Evolutionary conservation across 2,113 vertebrate genomes (phyloP).

Genomic region (Phaetusa simplex): DNA sequence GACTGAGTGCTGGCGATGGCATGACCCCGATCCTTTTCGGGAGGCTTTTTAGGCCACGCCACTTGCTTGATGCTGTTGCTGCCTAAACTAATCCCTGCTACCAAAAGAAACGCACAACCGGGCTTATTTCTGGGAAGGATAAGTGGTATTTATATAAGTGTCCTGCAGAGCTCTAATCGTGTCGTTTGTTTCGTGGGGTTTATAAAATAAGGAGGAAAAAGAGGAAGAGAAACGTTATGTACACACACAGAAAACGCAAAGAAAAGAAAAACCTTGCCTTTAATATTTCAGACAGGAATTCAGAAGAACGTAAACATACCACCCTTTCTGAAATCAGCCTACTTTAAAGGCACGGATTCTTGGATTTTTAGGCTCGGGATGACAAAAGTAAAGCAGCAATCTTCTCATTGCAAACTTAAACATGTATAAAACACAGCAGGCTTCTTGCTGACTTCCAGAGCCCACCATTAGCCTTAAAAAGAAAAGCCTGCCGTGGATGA

Average conservation of each 20-base stretch:
- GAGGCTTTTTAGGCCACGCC: background rate
- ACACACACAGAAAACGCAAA: background rate
- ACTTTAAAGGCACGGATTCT: background rate
- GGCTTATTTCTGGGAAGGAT: background rate
- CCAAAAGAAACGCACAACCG: background rate
- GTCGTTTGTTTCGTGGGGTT: background rate
- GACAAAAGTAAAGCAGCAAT: background rate
- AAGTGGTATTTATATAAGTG: background rate
- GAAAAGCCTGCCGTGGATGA: accelerated
- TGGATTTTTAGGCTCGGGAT: background rate
- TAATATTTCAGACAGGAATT: background rate
- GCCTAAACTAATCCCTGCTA: background rate
- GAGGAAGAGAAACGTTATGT: accelerated
- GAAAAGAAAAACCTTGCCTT: background rate
- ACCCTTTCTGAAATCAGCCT: background rate
- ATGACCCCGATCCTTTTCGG: background rate
- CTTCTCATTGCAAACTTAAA: background rate
- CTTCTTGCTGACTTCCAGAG: background rate
- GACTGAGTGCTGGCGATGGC: accelerated
- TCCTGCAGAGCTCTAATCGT: background rate
- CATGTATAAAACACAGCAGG: accelerated
- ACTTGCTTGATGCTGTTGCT: background rate
- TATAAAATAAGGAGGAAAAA: background rate
- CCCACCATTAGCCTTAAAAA: background rate
- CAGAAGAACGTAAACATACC: background rate